These are phyloP conservation scores for Dorcus hopei DNA, from an alignment of 2,888 invertebrate species.

Conservation along the genomic window DNA sequence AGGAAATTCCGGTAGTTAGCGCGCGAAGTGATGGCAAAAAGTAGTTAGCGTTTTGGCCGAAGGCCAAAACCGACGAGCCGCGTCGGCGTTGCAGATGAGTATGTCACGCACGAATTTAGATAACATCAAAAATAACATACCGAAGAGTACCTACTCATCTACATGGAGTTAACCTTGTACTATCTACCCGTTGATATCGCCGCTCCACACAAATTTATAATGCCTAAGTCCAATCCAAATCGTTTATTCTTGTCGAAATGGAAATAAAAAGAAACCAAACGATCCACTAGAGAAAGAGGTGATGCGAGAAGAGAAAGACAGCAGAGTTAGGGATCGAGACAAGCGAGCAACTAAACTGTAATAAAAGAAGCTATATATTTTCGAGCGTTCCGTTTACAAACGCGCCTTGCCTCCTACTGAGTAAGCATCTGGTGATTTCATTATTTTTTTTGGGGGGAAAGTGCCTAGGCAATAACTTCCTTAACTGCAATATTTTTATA, in stretches of 20 bases:
- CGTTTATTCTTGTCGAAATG: too few species aligned
- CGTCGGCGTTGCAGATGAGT: conserved; percentile 6
- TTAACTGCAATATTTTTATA: not conserved
- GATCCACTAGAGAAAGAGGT: too few species aligned
- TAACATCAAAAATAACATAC: not conserved
- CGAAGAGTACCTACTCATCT: not conserved
- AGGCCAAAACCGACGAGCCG: conserved; percentile 22
- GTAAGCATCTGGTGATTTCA: conserved; percentile 25
- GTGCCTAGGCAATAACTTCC: conserved; percentile 8
- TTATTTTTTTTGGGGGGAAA: conserved; percentile 11
- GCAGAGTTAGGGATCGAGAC: not conserved
- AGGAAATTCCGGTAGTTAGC: conserved; percentile 33
- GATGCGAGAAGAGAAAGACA: too few species aligned
- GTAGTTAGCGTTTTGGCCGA: conserved; percentile 21
- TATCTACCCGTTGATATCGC: not conserved
- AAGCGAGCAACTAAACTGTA: conserved; percentile 27
- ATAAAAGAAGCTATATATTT: conserved; percentile 34
- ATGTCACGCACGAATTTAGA: conserved; percentile 11
- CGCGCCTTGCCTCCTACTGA: conserved; percentile 27
- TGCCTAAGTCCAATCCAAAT: too few species aligned
- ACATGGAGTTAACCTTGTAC: not conserved
- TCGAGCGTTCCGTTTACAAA: conserved; percentile 18
- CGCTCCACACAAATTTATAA: too few species aligned
- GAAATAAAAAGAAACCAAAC: too few species aligned
- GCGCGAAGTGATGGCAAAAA: conserved; percentile 17